Conservation (phyloP, 30 jellyfish, hydroid and myxozoan species). For the Pelagia noctiluca region DNA sequence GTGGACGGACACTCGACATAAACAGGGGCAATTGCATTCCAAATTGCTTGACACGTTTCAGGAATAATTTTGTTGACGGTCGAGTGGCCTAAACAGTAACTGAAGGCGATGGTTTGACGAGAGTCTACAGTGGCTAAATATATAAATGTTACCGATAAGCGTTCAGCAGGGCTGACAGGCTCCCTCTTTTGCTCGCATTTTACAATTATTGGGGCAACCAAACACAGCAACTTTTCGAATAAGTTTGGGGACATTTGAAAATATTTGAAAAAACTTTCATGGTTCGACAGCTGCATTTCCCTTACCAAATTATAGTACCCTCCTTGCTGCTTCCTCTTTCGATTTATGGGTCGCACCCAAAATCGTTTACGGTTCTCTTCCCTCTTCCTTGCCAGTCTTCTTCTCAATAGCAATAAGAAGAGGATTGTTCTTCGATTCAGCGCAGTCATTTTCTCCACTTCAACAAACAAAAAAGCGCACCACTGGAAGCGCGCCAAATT, state of each 20-base stretch:
- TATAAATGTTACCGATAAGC: slow-evolving; percentile 37
- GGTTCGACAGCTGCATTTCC: slow-evolving; percentile 49
- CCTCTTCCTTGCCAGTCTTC: slow-evolving; percentile 29
- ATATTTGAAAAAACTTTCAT: slow-evolving; percentile 52
- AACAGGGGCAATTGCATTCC: too few species aligned
- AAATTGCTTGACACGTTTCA: slow-evolving; percentile 46
- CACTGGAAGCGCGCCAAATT: too few species aligned
- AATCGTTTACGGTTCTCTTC: slow-evolving; percentile 45
- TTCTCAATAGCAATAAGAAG: slow-evolving; percentile 13
- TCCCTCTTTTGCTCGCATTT: slow-evolving; percentile 27
- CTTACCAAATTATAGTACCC: slow-evolving; percentile 7
- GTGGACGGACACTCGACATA: slow-evolving; percentile 53
- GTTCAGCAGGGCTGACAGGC: slow-evolving; percentile 32
- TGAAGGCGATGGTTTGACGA: slow-evolving; percentile 44
- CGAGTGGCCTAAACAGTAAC: slow-evolving; percentile 45
- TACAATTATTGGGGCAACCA: slow-evolving; percentile 19
- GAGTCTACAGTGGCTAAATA: slow-evolving; percentile 54
- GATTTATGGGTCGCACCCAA: slow-evolving; percentile 54
- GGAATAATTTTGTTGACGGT: slow-evolving; percentile 53
- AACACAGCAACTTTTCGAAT: slow-evolving; percentile 6
- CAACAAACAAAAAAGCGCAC: too few species aligned
- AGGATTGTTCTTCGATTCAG: slow-evolving; percentile 24
- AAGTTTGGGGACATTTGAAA: slow-evolving; percentile 40
- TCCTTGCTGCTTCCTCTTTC: slow-evolving; percentile 58
- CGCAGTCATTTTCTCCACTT: slow-evolving; percentile 45